Evolutionary conservation across 1,140 invertebrate species (phyloP).

Genomic region (Fopius arisanus): DNA sequence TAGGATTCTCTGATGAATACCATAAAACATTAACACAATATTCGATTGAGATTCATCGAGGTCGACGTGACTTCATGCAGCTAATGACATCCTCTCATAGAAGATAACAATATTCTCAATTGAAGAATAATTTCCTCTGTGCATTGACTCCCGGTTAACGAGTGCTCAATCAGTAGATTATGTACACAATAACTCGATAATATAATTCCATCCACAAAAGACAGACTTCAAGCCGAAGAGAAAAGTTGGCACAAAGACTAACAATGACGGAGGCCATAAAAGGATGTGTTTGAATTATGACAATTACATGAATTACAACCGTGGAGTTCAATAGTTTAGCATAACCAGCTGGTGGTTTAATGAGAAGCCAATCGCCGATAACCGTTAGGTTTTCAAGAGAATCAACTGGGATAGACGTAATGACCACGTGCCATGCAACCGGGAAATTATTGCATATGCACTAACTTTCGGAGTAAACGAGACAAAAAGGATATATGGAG

Average conservation of each 20-base stretch:
- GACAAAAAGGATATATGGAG: background rate
- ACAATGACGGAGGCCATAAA: background rate
- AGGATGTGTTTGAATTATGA: constrained; percentile 7
- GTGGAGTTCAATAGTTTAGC: background rate
- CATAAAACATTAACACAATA: too few relatives aligned
- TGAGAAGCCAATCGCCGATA: constrained; percentile 15
- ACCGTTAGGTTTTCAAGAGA: background rate
- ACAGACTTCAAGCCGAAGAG: too few relatives aligned
- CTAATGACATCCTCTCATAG: too few relatives aligned
- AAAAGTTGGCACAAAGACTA: background rate
- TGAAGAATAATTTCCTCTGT: too few relatives aligned
- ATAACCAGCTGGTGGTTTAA: constrained; percentile 3
- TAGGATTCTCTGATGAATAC: too few relatives aligned
- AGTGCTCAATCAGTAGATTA: too few relatives aligned
- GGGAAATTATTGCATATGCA: constrained; percentile 9
- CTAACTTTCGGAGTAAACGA: background rate
- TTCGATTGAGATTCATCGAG: too few relatives aligned
- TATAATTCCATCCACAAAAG: too few relatives aligned
- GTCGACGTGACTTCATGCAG: too few relatives aligned
- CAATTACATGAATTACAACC: background rate
- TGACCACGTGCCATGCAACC: constrained; percentile 5
- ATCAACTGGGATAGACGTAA: background rate
- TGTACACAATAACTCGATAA: too few relatives aligned
- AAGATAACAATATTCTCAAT: too few relatives aligned
- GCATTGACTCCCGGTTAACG: too few relatives aligned